These are phyloP conservation scores for Pygoscelis antarcticus DNA, from an alignment of 2,113 vertebrate genomes.

Conservation along the genomic window DNA sequence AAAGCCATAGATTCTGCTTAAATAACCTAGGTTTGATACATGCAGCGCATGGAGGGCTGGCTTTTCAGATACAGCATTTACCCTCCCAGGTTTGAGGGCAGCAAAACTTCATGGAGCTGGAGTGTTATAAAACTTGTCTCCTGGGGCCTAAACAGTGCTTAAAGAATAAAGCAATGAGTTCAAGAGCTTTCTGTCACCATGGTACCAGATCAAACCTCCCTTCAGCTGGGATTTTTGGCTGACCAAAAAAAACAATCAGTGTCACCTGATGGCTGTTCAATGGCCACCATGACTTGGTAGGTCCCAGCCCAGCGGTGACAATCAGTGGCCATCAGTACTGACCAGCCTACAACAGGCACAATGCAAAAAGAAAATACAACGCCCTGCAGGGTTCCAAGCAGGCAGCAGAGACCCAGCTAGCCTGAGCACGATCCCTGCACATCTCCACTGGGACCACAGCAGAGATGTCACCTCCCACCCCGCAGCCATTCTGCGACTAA, in stretches of 20 bases:
- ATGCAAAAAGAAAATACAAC: background rate
- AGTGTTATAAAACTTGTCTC: background rate
- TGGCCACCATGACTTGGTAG: background rate
- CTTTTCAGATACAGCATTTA: background rate
- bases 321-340: background rate
- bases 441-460: background rate
- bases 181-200: background rate
- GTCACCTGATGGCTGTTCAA: background rate
- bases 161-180: background rate
- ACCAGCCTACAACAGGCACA: background rate
- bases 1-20: background rate
- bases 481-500: background rate
- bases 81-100: background rate
- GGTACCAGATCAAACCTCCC: background rate
- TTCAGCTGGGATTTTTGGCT: background rate
- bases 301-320: background rate
- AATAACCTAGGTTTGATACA: background rate
- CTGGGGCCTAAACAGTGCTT: background rate
- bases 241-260: background rate
- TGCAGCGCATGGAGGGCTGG: background rate
- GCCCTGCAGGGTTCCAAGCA: background rate
- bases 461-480: background rate
- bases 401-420: background rate
- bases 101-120: background rate
- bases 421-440: rapidly evolving